Conservation (phyloP, 2,888 invertebrate genomes). For the Drosophila aldrichi region DNA sequence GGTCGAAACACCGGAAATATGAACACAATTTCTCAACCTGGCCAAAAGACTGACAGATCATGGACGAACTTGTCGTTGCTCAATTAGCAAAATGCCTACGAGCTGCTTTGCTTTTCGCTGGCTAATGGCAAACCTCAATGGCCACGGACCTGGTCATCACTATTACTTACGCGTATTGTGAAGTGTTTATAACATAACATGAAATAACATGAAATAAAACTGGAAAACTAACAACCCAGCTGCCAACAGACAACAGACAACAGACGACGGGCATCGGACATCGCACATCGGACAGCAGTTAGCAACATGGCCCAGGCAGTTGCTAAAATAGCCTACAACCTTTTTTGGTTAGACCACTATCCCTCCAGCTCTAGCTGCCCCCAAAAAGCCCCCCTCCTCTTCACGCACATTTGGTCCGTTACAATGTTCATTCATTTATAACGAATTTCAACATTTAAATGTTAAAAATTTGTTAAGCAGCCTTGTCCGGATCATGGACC, state of each 20-base stretch:
- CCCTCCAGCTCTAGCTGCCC: slow-evolving; percentile 4
- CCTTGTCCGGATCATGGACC: slow-evolving; percentile 43
- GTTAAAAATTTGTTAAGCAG: slow-evolving; percentile 49
- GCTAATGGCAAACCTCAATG: slow-evolving; percentile 52
- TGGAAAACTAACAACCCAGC: slow-evolving; percentile 58
- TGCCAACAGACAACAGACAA: slow-evolving; percentile 1
- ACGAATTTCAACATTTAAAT: slow-evolving; percentile 74
- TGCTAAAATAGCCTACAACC: slow-evolving; percentile 55
- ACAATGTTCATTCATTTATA: slow-evolving; percentile 77
- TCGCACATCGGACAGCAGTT: neutral
- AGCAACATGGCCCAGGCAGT: slow-evolving; percentile 24
- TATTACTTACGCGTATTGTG: slow-evolving; percentile 57
- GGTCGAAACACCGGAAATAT: slow-evolving; percentile 72
- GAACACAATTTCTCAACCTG: slow-evolving; percentile 73
- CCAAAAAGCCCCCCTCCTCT: neutral
- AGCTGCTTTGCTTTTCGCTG: slow-evolving; percentile 45
- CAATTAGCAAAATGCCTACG: slow-evolving; percentile 73
- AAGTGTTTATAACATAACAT: too few species aligned
- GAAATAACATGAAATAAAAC: slow-evolving; percentile 50
- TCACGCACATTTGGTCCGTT: slow-evolving; percentile 47
- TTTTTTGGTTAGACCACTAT: slow-evolving; percentile 39
- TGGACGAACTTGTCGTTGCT: slow-evolving; percentile 69
- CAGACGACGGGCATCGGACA: neutral
- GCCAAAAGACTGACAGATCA: slow-evolving; percentile 33
- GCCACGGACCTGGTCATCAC: slow-evolving; percentile 62